A percentile compares a stretch with the other conserved stretches of the same genome.
These are phyloP conservation scores for Hemibagrus wyckioides DNA, from an alignment of 2,113 vertebrate species.

Conservation along the genomic window DNA sequence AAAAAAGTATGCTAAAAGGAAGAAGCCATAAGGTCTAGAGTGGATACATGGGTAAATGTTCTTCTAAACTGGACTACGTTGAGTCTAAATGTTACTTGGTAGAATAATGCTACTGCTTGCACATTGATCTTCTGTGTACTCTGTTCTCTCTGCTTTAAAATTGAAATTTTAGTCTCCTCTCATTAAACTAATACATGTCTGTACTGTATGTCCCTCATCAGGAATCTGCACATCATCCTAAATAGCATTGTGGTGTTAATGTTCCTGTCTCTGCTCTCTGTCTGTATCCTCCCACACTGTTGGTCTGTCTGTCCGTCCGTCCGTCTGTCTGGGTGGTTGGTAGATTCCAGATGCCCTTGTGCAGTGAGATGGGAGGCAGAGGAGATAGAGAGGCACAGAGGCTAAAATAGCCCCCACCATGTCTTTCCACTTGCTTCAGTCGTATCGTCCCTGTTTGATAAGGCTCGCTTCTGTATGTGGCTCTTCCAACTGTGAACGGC, in stretches of 20 bases:
- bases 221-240: slow-evolving; percentile 3
- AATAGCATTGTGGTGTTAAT: slow-evolving; percentile 1
- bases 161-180: not conserved
- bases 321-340: slow-evolving; percentile 49
- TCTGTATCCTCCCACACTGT: not conserved
- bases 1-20: not conserved
- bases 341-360: slow-evolving; percentile 40
- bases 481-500: slow-evolving; percentile 36
- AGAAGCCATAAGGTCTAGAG: not conserved
- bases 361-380: slow-evolving; percentile 42
- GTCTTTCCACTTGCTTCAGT: slow-evolving; percentile 35
- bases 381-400: slow-evolving; percentile 41
- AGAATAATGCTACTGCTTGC: not conserved
- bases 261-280: slow-evolving; percentile 36
- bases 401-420: slow-evolving; percentile 45
- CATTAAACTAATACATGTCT: not conserved
- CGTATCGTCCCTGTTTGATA: slow-evolving; percentile 38
- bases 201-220: not conserved
- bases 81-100: not conserved
- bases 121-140: not conserved
- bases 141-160: not conserved
- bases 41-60: not conserved
- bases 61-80: not conserved
- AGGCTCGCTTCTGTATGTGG: slow-evolving; percentile 27
- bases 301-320: slow-evolving; percentile 19